Base-by-base conservation (phyloP, 2,113 vertebrate genomes). In the Hoplias malabaricus region DNA sequence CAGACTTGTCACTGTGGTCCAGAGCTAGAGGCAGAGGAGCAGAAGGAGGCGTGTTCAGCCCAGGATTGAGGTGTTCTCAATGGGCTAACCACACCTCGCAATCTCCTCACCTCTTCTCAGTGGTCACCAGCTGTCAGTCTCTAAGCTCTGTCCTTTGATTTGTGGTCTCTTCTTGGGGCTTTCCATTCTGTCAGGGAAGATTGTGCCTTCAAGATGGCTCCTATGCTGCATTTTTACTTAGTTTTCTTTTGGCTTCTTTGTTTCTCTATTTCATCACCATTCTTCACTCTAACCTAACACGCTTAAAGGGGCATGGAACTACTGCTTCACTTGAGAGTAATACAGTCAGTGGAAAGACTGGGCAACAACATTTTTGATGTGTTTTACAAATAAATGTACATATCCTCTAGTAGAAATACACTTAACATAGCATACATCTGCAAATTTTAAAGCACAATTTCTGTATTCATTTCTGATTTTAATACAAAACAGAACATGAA, bases 1-100 rank as follows among this genome's bases (percentile, higher is more conserved):
- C 83, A 81, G 25, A 67, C 75, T 29, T 85, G 87, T 75, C 86
- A 85, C 68, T 86, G 86, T 75, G 63, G 85, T 23, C 82, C 85
- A 5, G 71, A 86, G 21, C 59, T 65, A 36, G 82, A 83, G 61
- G 75, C 85, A 10, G 83, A 83, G 21, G 5, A 59, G 13, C 71
- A 48, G 1, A 68, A 56, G 11, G 89, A 83, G 82, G 83, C 31
- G 10, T 80, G 3, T 40, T 88, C 69, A 29, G 79, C 73, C 4
- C 89, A 86, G 84, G 87, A 92, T 71, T 93, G 86, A 92, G 69
- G 34, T 21, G 48, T 42, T 13, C 23, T 38, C 29, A 14, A 4
- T 7, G 23, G 46, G 46, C 42, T 50, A 34, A 11, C 23, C 13
- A 19, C 76, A 43, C 68, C 77, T 81, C 75, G 31, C 66, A n/a